Base-by-base conservation (phyloP, 2,113 vertebrate genomes). In the Pao palembangensis region DNA sequence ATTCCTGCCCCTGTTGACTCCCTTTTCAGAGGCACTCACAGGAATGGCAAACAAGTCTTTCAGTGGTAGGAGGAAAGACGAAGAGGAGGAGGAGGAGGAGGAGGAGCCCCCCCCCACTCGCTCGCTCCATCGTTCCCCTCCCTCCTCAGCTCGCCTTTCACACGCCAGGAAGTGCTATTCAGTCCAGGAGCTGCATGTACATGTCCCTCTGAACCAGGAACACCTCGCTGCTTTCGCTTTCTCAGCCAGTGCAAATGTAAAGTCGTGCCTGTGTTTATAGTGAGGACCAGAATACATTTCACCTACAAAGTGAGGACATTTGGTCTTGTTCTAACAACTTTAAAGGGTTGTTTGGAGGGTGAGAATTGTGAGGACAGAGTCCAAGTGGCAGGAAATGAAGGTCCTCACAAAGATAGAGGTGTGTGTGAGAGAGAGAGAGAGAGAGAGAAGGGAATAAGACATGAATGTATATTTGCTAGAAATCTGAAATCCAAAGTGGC, bases 11-110 rank as follows among this genome's bases (percentile, higher is more conserved):
- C 57, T 15, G 12, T 71, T 59, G 65, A 75, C 79, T 71, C 82
- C 62, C 73, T 64, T 86, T 86, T 85, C n/a, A 81, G 74, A 79
- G 62, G 65, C 18, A 52, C 73, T 81, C 13, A 76, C 84, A 89
- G 83, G 87, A 92, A 93, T 86, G 81, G 85, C 77, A 90, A 91
- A 87, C 83, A 87, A 82, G 83, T 82, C 87, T 91, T 91, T 84
- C 85, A 88, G 77, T 52, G 5, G 68, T 43, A 62, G 67, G 68
- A 75, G 65, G 55, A 64, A 76, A 68, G 67, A 83, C 58, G 79
- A 75, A 43, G 73, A 76, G 41, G 60, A 64, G 54, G 65, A 70
- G 48, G 67, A 48, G 52, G 71, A 57, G 58, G 56, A 50, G 28
- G 51, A 49, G 44, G 52, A 38, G 52, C 48, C 49, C 70, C 41